Conservation (phyloP, 2,888 invertebrate species). For the Venusia cambrica region DNA sequence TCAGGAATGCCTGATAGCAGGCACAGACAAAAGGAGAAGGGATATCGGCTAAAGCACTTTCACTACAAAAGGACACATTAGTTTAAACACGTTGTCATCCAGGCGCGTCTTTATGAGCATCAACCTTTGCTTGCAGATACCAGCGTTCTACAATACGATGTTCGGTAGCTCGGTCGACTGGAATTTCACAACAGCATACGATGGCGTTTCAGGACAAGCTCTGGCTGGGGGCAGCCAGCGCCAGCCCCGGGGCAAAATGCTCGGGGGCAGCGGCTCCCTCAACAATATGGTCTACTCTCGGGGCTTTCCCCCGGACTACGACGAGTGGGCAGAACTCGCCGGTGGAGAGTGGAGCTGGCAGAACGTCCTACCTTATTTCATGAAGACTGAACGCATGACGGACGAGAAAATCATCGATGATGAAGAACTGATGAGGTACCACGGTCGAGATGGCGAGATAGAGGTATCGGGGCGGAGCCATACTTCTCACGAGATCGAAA, state of each 20-base stretch:
- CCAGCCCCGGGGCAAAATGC: conserved; percentile 61
- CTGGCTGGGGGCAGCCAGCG: conserved; percentile 45
- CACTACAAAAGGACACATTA: too few species aligned
- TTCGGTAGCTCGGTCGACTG: conserved; percentile 55
- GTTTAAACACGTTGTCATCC: too few species aligned
- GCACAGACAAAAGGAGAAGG: too few species aligned
- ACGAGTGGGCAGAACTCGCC: conserved; percentile 53
- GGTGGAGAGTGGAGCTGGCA: conserved; percentile 57
- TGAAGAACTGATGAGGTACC: conserved; percentile 46
- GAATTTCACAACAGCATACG: conserved; percentile 59
- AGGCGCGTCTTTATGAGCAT: not conserved
- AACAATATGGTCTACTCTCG: conserved; percentile 68
- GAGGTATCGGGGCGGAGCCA: conserved; percentile 49
- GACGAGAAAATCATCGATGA: conserved; percentile 52
- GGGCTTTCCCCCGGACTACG: conserved; percentile 60
- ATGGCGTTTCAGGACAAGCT: conserved; percentile 50
- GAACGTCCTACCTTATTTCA: conserved; percentile 56
- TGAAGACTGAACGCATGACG: conserved; percentile 59
- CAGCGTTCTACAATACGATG: conserved; percentile 45
- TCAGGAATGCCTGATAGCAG: too few species aligned
- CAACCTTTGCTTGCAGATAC: conserved; percentile 43
- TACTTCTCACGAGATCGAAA: conserved; percentile 37
- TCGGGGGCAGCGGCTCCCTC: conserved; percentile 63
- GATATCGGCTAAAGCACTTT: too few species aligned
- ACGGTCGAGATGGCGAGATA: conserved; percentile 54